Evolutionary conservation across 2,113 vertebrate species (phyloP).

Genomic region (Grus americana): DNA sequence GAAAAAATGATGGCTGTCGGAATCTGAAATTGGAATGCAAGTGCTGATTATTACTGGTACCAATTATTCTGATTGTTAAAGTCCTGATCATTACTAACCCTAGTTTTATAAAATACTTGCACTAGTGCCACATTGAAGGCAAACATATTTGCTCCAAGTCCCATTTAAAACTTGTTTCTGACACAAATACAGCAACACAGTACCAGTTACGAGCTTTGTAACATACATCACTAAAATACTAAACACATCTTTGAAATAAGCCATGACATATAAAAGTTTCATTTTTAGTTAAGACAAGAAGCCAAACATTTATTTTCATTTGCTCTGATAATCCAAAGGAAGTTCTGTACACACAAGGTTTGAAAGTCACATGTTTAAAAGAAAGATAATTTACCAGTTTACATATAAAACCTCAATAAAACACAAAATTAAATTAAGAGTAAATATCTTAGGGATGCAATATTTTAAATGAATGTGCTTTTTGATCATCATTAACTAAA

Average conservation of each 20-base stretch:
- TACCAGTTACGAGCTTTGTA: neutral
- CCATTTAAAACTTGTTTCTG: neutral
- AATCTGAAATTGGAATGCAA: neutral
- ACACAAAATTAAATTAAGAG: neutral
- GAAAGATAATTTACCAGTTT: neutral
- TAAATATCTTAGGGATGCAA: neutral
- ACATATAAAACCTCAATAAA: neutral
- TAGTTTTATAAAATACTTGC: neutral
- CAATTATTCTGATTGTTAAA: neutral
- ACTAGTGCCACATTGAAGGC: neutral
- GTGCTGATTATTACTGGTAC: neutral
- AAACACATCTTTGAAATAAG: constrained; percentile 1
- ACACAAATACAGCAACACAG: neutral
- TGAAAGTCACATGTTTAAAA: neutral
- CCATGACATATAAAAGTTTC: neutral
- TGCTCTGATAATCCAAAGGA: neutral
- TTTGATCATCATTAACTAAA: neutral
- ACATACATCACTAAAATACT: neutral
- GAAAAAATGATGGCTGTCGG: neutral
- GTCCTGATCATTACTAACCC: neutral
- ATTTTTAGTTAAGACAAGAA: constrained; percentile 24
- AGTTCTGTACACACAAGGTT: neutral
- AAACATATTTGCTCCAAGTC: neutral
- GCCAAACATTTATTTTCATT: constrained; percentile 14
- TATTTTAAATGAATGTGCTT: neutral